Evolutionary conservation across 2,888 invertebrate genomes (phyloP).

Genomic region (Agrotis puta): DNA sequence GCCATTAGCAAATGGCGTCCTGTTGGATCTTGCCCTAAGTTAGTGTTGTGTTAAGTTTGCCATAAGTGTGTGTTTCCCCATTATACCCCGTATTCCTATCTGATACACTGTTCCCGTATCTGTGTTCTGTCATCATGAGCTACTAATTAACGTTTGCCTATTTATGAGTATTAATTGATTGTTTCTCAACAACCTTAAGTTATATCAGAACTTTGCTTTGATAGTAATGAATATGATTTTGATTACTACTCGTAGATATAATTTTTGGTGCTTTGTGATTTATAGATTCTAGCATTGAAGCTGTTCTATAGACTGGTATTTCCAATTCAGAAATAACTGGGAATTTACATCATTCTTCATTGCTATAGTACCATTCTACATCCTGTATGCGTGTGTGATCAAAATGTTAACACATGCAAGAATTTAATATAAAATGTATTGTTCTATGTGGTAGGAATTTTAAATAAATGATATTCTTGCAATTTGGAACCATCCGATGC

Average conservation of each 20-base stretch:
- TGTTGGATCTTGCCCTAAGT: too few species aligned
- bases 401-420: conserved; percentile 33
- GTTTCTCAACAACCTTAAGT: too few species aligned
- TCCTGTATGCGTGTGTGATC: conserved; percentile 19
- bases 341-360: neutral
- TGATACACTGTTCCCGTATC: too few species aligned
- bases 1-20: too few species aligned
- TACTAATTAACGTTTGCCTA: too few species aligned
- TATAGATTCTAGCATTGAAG: neutral
- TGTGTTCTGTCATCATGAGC: too few species aligned
- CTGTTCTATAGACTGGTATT: neutral
- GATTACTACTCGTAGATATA: neutral
- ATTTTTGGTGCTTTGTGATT: neutral
- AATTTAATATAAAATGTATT: conserved; percentile 21
- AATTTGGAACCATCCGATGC: conserved; percentile 2
- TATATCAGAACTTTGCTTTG: too few species aligned
- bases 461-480: neutral
- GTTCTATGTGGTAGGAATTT: conserved; percentile 39
- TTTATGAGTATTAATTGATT: too few species aligned
- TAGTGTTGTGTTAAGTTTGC: too few species aligned
- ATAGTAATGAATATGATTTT: too few species aligned
- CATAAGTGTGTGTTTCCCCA: too few species aligned
- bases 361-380: neutral
- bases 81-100: too few species aligned
- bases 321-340: neutral